These are phyloP conservation scores for Drosophila murphyi DNA, from an alignment of 1,140 invertebrate species.

Conservation along the genomic window DNA sequence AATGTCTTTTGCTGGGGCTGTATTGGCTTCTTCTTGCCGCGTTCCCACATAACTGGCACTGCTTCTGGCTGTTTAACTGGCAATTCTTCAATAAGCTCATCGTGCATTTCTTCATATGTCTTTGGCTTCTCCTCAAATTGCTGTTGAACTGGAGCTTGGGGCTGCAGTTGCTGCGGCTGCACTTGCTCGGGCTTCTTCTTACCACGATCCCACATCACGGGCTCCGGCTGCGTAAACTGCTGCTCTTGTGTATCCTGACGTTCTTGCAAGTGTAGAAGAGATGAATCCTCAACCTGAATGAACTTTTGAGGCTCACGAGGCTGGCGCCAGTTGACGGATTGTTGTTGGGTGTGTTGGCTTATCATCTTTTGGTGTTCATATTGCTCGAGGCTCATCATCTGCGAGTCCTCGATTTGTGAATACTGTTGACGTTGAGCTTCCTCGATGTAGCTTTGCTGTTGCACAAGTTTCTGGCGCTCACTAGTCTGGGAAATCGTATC, in stretches of 20 bases:
- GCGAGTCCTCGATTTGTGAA: slow-evolving; percentile 71
- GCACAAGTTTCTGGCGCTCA: slow-evolving; percentile 49
- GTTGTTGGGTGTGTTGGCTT: slow-evolving; percentile 64
- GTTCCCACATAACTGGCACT: slow-evolving; percentile 64
- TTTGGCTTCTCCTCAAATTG: slow-evolving; percentile 55
- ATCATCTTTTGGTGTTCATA: slow-evolving; percentile 72
- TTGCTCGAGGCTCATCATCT: slow-evolving; percentile 74
- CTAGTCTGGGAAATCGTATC: slow-evolving; percentile 77
- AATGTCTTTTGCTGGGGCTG: slow-evolving; percentile 70
- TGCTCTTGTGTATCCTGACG: slow-evolving; percentile 72
- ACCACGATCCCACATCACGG: slow-evolving; percentile 84
- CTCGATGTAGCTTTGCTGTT: slow-evolving; percentile 67
- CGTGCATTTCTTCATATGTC: slow-evolving; percentile 77
- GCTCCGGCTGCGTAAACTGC: slow-evolving; percentile 62
- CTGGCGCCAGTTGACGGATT: slow-evolving; percentile 74
- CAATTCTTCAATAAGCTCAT: slow-evolving; percentile 85
- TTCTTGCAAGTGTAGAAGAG: slow-evolving; percentile 75
- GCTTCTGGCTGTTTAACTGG: slow-evolving; percentile 51
- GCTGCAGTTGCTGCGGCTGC: slow-evolving; percentile 39
- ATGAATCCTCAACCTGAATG: slow-evolving; percentile 75
- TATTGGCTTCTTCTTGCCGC: slow-evolving; percentile 70
- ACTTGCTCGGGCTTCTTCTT: slow-evolving; percentile 68
- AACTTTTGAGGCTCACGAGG: slow-evolving; percentile 64
- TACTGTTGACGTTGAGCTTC: slow-evolving; percentile 70
- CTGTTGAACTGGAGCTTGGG: slow-evolving; percentile 20